phyloP scores from a whole-genome alignment of 23 tunicate species.

The Oikopleura vanhoeffeni region DNA sequence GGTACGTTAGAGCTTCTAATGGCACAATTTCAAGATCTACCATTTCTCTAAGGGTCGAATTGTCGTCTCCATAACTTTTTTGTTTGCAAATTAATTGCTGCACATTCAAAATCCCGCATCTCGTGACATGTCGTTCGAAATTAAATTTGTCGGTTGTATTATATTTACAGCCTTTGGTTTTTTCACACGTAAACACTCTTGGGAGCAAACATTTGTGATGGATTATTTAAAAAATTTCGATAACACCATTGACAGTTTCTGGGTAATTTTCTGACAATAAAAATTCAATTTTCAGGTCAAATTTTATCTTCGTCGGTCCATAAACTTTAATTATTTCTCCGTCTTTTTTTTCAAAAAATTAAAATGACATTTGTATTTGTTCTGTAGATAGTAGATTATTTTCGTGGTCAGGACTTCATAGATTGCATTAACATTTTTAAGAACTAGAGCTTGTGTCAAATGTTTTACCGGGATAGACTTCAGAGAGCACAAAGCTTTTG shows the following conservation, averaged over 20 bases:
- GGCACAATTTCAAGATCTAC: not conserved
- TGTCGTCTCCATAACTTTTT: not conserved
- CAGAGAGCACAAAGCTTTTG: too few relatives aligned
- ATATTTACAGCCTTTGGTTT: not conserved
- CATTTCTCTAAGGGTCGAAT: not conserved
- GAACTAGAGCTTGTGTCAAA: too few relatives aligned
- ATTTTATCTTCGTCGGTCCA: too few relatives aligned
- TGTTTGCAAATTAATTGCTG: not conserved
- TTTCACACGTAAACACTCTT: not conserved
- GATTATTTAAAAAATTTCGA: not conserved
- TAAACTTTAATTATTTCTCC: too few relatives aligned
- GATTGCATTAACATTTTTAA: too few relatives aligned
- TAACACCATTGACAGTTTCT: not conserved
- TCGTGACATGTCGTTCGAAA: not conserved
- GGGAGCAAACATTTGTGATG: not conserved
- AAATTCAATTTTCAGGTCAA: too few relatives aligned
- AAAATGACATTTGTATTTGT: too few relatives aligned
- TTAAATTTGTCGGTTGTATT: not conserved
- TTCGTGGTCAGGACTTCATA: too few relatives aligned
- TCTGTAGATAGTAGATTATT: too few relatives aligned
- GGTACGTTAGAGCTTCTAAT: not conserved
- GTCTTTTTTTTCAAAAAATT: too few relatives aligned
- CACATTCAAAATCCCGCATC: not conserved
- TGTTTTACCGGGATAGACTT: too few relatives aligned
- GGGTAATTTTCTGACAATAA: too few relatives aligned